phyloP scores from a whole-genome alignment of 1,140 invertebrate species.

The Drosophila sechellia region DNA sequence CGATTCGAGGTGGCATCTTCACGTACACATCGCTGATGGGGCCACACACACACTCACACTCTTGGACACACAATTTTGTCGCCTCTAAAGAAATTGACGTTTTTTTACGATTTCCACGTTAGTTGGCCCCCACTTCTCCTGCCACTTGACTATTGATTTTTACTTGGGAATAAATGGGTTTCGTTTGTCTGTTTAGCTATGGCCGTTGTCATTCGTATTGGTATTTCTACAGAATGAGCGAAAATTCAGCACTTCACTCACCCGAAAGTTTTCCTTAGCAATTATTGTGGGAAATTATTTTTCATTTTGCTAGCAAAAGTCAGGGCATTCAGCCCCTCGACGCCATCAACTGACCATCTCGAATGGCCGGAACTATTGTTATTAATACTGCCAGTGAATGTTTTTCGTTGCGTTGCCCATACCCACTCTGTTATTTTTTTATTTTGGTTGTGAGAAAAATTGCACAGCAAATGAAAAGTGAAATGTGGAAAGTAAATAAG shows the following conservation, averaged over 20 bases:
- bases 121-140: conserved; percentile 21
- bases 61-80: conserved; percentile 42
- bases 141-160: conserved; percentile 72
- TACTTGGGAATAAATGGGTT: conserved; percentile 82
- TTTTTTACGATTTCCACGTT: conserved; percentile 59
- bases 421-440: conserved; percentile 3
- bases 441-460: conserved; percentile 43
- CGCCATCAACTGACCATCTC: conserved; percentile 48
- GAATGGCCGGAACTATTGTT: conserved; percentile 65
- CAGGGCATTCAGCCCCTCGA: not conserved
- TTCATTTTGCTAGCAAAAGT: conserved; percentile 55
- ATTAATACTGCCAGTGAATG: conserved; percentile 68
- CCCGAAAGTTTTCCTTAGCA: conserved; percentile 67
- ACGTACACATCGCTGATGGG: conserved; percentile 44
- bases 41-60: conserved; percentile 26
- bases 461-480: conserved; percentile 68
- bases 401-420: conserved; percentile 24
- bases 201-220: conserved; percentile 33
- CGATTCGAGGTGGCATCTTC: conserved; percentile 48
- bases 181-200: conserved; percentile 71
- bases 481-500: conserved; percentile 42
- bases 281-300: conserved; percentile 79
- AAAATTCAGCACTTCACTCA: conserved; percentile 23
- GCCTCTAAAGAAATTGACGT: conserved; percentile 48
- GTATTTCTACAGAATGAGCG: conserved; percentile 3